A percentile compares a stretch with the other conserved stretches of the same genome.
Evolutionary conservation across 1,140 invertebrate genomes (phyloP).

Genomic region (Sarcophaga bullata): DNA sequence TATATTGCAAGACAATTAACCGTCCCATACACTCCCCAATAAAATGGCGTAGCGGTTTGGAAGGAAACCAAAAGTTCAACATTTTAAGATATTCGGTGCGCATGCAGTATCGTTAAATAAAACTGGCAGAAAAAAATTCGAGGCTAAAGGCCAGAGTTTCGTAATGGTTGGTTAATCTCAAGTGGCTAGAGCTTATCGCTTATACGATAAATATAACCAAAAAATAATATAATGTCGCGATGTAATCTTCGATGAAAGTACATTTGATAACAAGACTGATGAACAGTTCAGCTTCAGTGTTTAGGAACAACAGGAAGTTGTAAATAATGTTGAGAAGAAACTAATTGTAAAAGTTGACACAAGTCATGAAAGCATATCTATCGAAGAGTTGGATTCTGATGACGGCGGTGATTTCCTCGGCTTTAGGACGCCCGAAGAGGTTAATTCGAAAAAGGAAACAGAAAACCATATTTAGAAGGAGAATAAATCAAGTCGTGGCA

Average conservation of each 20-base stretch:
- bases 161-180: constrained; percentile 26
- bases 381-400: too few relatives aligned
- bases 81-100: constrained; percentile 29
- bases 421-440: neutral
- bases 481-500: neutral
- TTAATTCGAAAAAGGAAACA: neutral
- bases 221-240: constrained; percentile 32
- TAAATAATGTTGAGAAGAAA: neutral
- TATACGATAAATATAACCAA: constrained; percentile 10
- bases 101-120: too few relatives aligned
- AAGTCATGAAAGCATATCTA: neutral
- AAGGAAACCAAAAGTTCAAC: constrained; percentile 22
- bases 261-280: neutral
- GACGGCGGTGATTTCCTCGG: too few relatives aligned
- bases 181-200: constrained; percentile 25
- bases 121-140: constrained; percentile 10
- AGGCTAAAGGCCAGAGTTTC: neutral
- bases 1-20: neutral
- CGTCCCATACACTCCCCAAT: too few relatives aligned
- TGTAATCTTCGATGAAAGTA: constrained; percentile 25
- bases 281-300: neutral
- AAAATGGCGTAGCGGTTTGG: constrained; percentile 52
- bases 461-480: neutral
- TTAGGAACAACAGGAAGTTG: neutral
- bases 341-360: neutral